Evolutionary conservation across 2,888 invertebrate species (phyloP).

Genomic region (Eugnorisma glareosa): DNA sequence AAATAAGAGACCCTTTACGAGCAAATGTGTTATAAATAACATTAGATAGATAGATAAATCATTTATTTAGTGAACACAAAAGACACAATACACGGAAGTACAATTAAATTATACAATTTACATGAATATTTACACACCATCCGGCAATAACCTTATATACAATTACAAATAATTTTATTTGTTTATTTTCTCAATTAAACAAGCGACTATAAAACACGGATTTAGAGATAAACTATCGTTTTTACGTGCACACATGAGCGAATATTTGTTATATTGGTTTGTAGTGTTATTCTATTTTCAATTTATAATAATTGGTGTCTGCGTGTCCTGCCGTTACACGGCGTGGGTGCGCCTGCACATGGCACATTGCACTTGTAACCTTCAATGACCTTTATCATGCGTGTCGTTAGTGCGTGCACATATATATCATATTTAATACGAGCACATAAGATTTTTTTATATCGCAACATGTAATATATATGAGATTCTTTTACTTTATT

Average conservation of each 20-base stretch:
- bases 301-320: constrained; percentile 41
- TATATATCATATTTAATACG: constrained; percentile 45
- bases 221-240: constrained; percentile 20
- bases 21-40: no score
- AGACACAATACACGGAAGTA: no score
- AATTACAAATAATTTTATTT: neutral
- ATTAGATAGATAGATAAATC: no score
- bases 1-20: no score
- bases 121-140: no score
- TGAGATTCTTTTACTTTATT: constrained; percentile 62
- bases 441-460: constrained; percentile 50
- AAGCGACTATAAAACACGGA: constrained; percentile 4
- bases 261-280: constrained; percentile 37
- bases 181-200: constrained; percentile 17
- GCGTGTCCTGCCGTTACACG: constrained; percentile 21
- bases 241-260: constrained; percentile 7
- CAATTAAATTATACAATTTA: no score
- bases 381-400: constrained; percentile 57
- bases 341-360: constrained; percentile 27
- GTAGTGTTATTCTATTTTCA: constrained; percentile 36
- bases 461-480: constrained; percentile 25
- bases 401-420: constrained; percentile 53
- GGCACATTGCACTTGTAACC: constrained; percentile 26
- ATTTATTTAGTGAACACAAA: no score
- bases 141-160: neutral